Conservation (phyloP, 2,888 invertebrate species). For the Sinodicranocentrus sp. region DNA sequence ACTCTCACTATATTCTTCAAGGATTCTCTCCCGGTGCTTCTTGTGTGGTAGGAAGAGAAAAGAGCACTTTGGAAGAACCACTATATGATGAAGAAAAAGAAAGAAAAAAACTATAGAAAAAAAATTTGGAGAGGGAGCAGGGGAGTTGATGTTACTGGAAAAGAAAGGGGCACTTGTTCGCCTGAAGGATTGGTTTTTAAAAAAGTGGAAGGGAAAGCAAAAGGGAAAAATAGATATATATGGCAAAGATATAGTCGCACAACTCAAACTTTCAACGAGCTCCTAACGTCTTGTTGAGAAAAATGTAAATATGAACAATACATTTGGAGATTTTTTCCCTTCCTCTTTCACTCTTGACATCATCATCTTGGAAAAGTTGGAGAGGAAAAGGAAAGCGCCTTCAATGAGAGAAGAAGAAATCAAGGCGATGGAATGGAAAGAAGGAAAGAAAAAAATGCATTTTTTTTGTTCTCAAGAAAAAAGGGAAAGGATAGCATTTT, state of each 20-base stretch:
- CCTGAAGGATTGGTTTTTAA: slow-evolving; percentile 5
- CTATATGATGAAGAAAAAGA: background rate
- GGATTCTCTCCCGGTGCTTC: background rate
- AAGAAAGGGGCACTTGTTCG: slow-evolving; percentile 10
- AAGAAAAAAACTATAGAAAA: background rate
- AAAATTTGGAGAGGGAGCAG: no score
- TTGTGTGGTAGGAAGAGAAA: background rate
- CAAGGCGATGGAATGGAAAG: slow-evolving; percentile 14
- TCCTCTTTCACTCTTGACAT: background rate
- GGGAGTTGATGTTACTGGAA: background rate
- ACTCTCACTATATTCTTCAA: background rate
- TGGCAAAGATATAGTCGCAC: background rate
- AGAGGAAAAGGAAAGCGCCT: background rate
- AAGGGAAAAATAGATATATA: background rate
- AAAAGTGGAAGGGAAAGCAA: background rate
- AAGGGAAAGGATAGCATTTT: background rate
- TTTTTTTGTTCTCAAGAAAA: background rate
- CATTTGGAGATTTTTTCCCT: background rate
- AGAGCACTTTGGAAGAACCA: background rate
- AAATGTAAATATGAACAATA: slow-evolving; percentile 22
- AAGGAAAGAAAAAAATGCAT: background rate
- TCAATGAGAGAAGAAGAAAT: slow-evolving; percentile 20
- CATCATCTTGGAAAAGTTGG: background rate
- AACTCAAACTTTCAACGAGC: background rate
- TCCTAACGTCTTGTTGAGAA: background rate